A percentile compares a stretch with the other conserved stretches of the same genome.
Evolutionary conservation across 2,888 invertebrate genomes (phyloP).

Genomic region (Encarsia formosa): DNA sequence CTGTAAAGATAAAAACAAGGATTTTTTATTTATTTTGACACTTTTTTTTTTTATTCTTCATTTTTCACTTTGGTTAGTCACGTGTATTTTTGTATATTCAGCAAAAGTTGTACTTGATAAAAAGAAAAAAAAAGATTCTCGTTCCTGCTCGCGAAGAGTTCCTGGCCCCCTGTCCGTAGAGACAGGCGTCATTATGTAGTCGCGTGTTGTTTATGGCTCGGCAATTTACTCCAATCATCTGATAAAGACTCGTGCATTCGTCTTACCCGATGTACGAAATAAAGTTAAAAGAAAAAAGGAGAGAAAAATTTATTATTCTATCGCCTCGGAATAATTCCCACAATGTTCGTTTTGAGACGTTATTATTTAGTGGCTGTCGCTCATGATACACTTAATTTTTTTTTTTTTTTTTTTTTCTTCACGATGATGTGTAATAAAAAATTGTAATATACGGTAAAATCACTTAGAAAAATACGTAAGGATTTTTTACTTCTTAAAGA

Average conservation of each 20-base stretch:
- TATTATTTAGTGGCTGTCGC: constrained; percentile 44
- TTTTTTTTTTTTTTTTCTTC: no score
- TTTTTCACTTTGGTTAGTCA: no score
- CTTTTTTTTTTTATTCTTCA: constrained; percentile 4
- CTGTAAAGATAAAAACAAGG: not conserved
- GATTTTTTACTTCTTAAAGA: no score
- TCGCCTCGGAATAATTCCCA: constrained; percentile 13
- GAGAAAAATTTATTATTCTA: constrained; percentile 21
- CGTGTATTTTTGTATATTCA: no score
- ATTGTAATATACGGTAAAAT: no score
- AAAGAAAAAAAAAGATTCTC: not conserved
- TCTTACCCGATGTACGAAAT: constrained; percentile 18
- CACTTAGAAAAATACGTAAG: no score
- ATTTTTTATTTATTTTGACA: not conserved
- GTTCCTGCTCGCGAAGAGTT: no score
- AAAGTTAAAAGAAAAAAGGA: not conserved
- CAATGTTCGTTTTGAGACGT: constrained; percentile 21
- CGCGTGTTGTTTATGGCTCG: constrained; percentile 32
- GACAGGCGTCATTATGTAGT: constrained; percentile 37
- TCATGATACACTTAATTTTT: not conserved
- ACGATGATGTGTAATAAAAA: no score
- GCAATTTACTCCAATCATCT: constrained; percentile 26
- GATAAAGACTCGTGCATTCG: constrained; percentile 22
- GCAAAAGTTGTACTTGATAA: not conserved
- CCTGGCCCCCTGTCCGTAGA: constrained; percentile 35